A percentile compares a stretch with the other conserved stretches of the same genome.
Conservation (phyloP, 2,797 vertebrate genomes). For the Chromobotia macracanthus region DNA sequence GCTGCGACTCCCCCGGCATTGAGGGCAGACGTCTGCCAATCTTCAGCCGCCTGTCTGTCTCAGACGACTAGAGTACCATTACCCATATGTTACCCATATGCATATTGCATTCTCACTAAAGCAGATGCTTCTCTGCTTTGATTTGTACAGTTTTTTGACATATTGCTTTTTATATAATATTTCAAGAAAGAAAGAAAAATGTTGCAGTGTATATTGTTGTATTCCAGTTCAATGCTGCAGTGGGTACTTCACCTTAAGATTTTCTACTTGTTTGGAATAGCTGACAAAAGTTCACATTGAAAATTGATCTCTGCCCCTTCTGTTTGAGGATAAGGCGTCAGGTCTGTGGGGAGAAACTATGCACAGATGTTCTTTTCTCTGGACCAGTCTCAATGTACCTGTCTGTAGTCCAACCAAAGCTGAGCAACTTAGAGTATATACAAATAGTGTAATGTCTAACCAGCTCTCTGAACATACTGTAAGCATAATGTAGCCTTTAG, state of each 20-base stretch:
- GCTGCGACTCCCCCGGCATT: constrained; percentile 78
- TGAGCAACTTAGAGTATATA: constrained; percentile 59
- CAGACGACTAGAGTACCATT: constrained; percentile 74
- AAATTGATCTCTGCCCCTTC: constrained; percentile 58
- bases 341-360: constrained; percentile 46
- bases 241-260: constrained; percentile 60
- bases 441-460: constrained; percentile 51
- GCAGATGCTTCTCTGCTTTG: constrained; percentile 71
- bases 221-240: constrained; percentile 70
- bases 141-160: constrained; percentile 73
- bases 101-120: constrained; percentile 79
- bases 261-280: constrained; percentile 46
- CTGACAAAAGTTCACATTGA: constrained; percentile 63
- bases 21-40: constrained; percentile 84
- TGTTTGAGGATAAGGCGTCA: constrained; percentile 22
- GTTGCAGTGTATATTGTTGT: constrained; percentile 82
- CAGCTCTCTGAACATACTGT: constrained; percentile 66
- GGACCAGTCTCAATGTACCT: constrained; percentile 34
- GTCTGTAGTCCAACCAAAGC: constrained; percentile 75
- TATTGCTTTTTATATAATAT: constrained; percentile 37
- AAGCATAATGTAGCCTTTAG: constrained; percentile 71
- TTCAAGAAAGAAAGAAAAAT: constrained; percentile 30
- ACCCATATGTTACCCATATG: constrained; percentile 63
- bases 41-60: constrained; percentile 85
- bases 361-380: constrained; percentile 9